Evolutionary conservation across 2,113 vertebrate genomes (phyloP).

Genomic region (Dinomys branickii): DNA sequence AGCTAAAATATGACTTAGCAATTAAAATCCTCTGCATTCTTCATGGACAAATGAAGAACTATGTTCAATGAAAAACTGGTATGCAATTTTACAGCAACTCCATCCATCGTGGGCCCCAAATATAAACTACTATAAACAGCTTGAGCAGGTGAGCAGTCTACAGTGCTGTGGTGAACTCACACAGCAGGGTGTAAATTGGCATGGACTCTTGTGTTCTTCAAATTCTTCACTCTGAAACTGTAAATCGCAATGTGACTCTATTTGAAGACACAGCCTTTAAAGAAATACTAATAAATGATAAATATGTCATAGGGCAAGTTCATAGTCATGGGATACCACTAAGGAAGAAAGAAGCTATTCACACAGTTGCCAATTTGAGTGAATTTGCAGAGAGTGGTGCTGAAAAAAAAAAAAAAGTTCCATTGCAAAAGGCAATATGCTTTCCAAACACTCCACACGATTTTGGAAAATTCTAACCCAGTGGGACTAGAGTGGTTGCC

Average conservation of each 20-base stretch:
- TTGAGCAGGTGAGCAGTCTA: background rate
- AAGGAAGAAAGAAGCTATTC: background rate
- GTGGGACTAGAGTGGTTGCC: background rate
- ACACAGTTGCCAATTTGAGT: background rate
- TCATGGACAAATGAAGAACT: background rate
- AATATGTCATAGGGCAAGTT: background rate
- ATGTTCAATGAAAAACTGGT: background rate
- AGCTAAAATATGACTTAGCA: background rate
- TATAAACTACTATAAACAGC: background rate
- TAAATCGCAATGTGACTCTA: background rate
- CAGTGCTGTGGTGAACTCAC: background rate
- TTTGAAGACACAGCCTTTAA: background rate
- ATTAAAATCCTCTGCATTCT: background rate
- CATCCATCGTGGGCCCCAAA: background rate
- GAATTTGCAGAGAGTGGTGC: background rate
- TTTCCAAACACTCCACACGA: no score
- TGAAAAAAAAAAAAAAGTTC: background rate
- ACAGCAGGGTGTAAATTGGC: fast-evolving
- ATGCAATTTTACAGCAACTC: background rate
- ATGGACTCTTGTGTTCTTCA: background rate
- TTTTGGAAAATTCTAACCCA: background rate
- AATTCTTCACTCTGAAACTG: background rate
- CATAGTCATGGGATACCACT: background rate
- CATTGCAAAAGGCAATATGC: background rate
- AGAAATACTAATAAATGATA: background rate